Evolutionary conservation across 2,797 vertebrate species (phyloP), one percentile per base, ranked within the genome.

Genomic region (Garrulus glandarius): DNA sequence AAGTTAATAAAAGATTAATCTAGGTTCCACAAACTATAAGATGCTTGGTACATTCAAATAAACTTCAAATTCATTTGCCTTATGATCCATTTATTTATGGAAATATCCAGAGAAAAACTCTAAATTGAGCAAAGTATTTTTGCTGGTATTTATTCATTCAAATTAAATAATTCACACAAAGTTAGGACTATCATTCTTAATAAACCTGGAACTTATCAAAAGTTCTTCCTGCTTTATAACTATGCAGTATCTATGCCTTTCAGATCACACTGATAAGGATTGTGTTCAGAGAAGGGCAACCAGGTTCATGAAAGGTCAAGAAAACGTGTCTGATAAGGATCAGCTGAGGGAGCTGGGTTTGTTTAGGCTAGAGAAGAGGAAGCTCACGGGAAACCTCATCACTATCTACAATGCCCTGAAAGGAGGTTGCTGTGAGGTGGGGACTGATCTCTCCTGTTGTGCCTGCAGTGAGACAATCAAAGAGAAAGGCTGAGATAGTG

Each of bases 381-480:
- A 11, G 41, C 9, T 55, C 26, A 10, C 0, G 0, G 17, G 20
- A 17, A 8, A 41, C 34, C 15, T 34, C n/a, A 41, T 11, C 2
- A 4, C 30, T n/a, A 19, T 43, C 55, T 43, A 37, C 22, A 37
- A 1, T 11, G 36, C 32, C 32, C 23, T 44, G 49, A 56, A 69
- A 63, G 29, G n/a, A 21, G 16, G 9, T 36, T 68, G 11, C 17
- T 9, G 19, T 17, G 15, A 53, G 15, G 10, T 23, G 18, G 19
- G 27, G 13, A 21, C 34, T 1, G 1, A 5, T 29, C 22, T 61
- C 27, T 49, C 37, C 19, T n/a, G 12, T 19, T 0, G 0, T 27
- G 19, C 4, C 47, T 4, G 1, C n/a, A 63, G 36, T 49, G 12
- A 37, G 32, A 47, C 55, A 19, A 69, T 20, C 29, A 29, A 20